Percentiles rank a stretch among this genome's conserved stretches.
Evolutionary conservation across 2,113 vertebrate species (phyloP).

Genomic region (Solenodon paradoxus): DNA sequence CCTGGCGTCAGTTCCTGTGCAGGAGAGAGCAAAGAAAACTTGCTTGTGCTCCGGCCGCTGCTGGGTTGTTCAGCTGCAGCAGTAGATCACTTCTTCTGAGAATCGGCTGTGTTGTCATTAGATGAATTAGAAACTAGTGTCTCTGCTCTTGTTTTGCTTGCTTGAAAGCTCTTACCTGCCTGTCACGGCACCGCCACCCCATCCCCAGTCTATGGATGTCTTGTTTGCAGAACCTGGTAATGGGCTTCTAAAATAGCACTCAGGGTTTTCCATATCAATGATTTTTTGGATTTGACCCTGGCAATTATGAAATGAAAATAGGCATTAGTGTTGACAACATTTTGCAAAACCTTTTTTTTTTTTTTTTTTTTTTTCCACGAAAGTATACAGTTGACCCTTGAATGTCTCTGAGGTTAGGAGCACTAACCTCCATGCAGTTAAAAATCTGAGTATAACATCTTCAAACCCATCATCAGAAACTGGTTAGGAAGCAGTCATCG

Average conservation of each 20-base stretch:
- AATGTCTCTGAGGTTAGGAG: neutral
- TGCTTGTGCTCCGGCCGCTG: neutral
- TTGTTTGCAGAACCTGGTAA: neutral
- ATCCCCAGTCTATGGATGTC: neutral
- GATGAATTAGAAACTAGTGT: slow-evolving; percentile 52
- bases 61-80: neutral
- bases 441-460: neutral
- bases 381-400: neutral
- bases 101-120: slow-evolving; percentile 31
- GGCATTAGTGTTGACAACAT: neutral
- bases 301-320: slow-evolving; percentile 11
- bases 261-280: neutral
- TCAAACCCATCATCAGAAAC: neutral
- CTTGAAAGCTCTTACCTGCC: slow-evolving; percentile 56
- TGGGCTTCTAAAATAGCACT: neutral
- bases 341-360: neutral
- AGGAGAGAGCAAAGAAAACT: neutral
- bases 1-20: neutral
- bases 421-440: no score
- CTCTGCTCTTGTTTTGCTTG: slow-evolving; percentile 50
- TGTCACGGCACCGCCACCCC: neutral
- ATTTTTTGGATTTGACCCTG: slow-evolving; percentile 33
- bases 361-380: slow-evolving; percentile 39
- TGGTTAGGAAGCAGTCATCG: neutral
- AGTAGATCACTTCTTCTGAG: slow-evolving; percentile 32